Evolutionary conservation across 2,113 vertebrate species (phyloP), one percentile per base, ranked within the genome.

Genomic region (Eurystomus gularis): DNA sequence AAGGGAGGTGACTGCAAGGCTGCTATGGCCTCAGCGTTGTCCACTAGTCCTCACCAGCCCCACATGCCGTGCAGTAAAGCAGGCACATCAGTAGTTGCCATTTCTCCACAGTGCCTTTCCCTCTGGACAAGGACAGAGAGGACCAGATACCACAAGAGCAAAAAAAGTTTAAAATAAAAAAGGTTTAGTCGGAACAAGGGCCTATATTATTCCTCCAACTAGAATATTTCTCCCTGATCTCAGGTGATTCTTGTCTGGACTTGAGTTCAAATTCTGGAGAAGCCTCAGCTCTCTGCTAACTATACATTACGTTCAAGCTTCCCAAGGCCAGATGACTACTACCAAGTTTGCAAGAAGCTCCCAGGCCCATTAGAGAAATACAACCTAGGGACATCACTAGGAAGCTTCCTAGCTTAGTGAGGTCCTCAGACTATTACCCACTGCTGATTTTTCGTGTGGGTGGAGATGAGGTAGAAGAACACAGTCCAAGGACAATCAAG

Each of bases 51-150:
- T n/a, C 60, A 17, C 7, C 80, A 88, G 66, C 66, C 81, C 39
- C 60, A 35, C 21, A 0, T 1, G 12, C 65, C 5, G 0, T 21
- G 52, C 69, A 44, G 29, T 4, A 23, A 48, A 37, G 51, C 64
- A 70, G 24, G 13, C 4, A 60, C 7, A 2, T 35, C 69, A 39
- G 26, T 7, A 24, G 19, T 11, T 1, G 1, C 25, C 3, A 0
- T 54, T 23, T 25, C 62, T 62, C 37, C n/a, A 7, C 12, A 52
- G 46, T 24, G 52, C 18, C 78, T 44, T 88, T 83, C 23, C 55
- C 68, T 86, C 86, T 71, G 77, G 20, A 62, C 88, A 75, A 86
- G 37, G 68, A 33, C 80, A 92, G 37, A 80, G 48, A 77, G 21
- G 2, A 10, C 4, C 31, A 86, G 35, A 70, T 29, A 37, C 1